Evolutionary conservation across 2,888 invertebrate genomes (phyloP).

Genomic region (Lamproptera curius): DNA sequence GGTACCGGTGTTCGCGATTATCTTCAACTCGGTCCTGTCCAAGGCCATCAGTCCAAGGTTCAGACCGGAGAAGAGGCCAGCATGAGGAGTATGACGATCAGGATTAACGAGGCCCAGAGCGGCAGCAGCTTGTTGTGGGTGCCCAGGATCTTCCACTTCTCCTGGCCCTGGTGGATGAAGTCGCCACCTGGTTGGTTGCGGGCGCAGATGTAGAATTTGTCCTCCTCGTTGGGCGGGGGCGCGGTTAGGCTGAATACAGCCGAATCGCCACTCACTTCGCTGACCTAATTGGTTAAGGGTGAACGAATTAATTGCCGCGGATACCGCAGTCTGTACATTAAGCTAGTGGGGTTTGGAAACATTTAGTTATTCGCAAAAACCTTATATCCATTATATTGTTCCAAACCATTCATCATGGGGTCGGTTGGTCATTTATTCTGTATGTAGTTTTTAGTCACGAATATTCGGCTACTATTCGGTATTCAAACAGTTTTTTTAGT

Average conservation of each 20-base stretch:
- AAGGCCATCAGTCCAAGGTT: conserved; percentile 98
- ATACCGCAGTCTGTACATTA: too few relatives aligned
- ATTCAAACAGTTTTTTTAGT: too few relatives aligned
- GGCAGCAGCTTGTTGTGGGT: conserved; percentile 86
- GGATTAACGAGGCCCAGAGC: conserved; percentile 85
- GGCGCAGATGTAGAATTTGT: conserved; percentile 63
- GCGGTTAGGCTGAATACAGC: conserved; percentile 50
- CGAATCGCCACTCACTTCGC: conserved; percentile 38
- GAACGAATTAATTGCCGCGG: too few relatives aligned
- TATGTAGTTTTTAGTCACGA: too few relatives aligned
- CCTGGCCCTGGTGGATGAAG: conserved; percentile 82
- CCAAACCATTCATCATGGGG: too few relatives aligned
- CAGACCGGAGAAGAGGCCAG: conserved; percentile 98
- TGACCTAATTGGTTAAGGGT: too few relatives aligned
- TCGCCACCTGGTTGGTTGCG: conserved; percentile 40
- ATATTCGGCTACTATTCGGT: too few relatives aligned
- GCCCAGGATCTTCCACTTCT: conserved; percentile 80
- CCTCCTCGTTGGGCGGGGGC: conserved; percentile 49
- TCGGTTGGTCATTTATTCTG: too few relatives aligned
- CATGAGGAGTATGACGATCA: conserved; percentile 85
- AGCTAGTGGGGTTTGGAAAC: too few relatives aligned
- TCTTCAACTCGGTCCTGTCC: conserved; percentile 96
- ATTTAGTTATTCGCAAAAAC: too few relatives aligned
- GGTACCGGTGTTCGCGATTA: conserved; percentile 95
- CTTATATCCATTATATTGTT: too few relatives aligned